A percentile compares a stretch with the other conserved stretches of the same genome.
Conservation (phyloP, 2,797 vertebrate genomes). For the Tapirus indicus region DNA sequence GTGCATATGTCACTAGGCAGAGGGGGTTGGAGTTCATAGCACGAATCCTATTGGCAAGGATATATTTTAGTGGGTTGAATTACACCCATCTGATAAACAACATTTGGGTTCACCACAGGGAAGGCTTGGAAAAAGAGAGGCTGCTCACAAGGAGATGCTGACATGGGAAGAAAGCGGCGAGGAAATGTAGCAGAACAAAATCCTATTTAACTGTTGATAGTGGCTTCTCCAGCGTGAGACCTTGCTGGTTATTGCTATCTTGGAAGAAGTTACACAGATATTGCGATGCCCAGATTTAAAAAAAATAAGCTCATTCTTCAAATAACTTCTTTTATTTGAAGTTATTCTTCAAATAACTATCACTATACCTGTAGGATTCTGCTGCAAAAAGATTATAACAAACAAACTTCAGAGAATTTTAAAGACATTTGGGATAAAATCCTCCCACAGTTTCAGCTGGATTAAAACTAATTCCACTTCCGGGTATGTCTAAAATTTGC, state of each 20-base stretch:
- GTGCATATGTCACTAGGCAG: conserved; percentile 54
- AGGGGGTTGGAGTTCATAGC: conserved; percentile 57
- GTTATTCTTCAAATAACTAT: background rate
- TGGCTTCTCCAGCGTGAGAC: background rate
- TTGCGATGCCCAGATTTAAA: background rate
- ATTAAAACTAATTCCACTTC: background rate
- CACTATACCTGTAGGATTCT: background rate
- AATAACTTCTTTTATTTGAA: background rate
- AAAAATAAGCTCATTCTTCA: background rate
- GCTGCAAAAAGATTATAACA: background rate
- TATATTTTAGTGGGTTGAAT: conserved; percentile 66
- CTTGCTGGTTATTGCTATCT: background rate
- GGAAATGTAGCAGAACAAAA: conserved; percentile 64
- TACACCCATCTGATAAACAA: conserved; percentile 76
- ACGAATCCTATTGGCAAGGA: conserved; percentile 54
- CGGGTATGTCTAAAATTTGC: background rate
- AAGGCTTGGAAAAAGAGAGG: conserved; percentile 76
- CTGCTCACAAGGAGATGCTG: conserved; percentile 52
- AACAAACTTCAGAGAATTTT: background rate
- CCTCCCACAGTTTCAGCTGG: background rate
- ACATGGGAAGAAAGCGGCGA: conserved; percentile 49
- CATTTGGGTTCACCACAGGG: conserved; percentile 83
- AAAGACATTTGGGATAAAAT: background rate
- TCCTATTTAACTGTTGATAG: conserved; percentile 12
- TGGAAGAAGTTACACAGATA: background rate